Evolutionary conservation across 2,797 vertebrate species (phyloP).

Genomic region (Chelidonichthys spinosus): DNA sequence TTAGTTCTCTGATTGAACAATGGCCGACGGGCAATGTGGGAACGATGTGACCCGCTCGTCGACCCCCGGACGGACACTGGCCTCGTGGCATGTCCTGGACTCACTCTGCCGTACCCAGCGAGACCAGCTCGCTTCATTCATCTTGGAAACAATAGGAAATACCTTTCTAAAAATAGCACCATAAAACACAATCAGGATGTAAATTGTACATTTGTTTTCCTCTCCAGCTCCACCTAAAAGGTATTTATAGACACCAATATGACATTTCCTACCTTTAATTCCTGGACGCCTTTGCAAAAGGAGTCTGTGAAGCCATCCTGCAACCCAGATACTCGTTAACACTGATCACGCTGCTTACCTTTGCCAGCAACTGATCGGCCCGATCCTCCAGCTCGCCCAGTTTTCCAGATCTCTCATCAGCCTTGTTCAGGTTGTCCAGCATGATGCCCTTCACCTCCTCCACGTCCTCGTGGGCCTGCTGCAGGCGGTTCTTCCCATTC

Average conservation of each 20-base stretch:
- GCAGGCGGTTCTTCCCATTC: conserved; percentile 79
- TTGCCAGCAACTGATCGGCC: conserved; percentile 74
- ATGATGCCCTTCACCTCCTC: conserved; percentile 85
- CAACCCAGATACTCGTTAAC: conserved; percentile 6
- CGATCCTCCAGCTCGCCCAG: conserved; percentile 81
- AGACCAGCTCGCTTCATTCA: conserved; percentile 76
- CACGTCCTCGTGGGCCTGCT: conserved; percentile 78
- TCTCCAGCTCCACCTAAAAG: conserved; percentile 75
- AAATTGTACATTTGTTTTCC: conserved; percentile 84
- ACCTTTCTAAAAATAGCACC: conserved; percentile 84
- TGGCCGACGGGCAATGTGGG: conserved; percentile 57
- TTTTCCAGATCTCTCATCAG: conserved; percentile 76
- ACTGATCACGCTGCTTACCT: conserved; percentile 59
- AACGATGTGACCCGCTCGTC: conserved; percentile 64
- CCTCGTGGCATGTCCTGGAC: conserved; percentile 73
- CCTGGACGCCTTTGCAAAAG: conserved; percentile 27
- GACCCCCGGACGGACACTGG: conserved; percentile 66
- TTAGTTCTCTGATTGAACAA: conserved; percentile 26
- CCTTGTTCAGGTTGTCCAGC: conserved; percentile 83
- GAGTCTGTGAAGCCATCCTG: conserved; percentile 5
- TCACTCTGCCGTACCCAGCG: conserved; percentile 62
- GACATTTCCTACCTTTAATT: conserved; percentile 67
- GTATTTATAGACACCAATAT: conserved; percentile 81
- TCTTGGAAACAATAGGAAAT: conserved; percentile 85
- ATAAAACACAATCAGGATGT: conserved; percentile 86